These are phyloP conservation scores for Oscheius onirici DNA, from an alignment of 2,888 invertebrate genomes.

Conservation along the genomic window DNA sequence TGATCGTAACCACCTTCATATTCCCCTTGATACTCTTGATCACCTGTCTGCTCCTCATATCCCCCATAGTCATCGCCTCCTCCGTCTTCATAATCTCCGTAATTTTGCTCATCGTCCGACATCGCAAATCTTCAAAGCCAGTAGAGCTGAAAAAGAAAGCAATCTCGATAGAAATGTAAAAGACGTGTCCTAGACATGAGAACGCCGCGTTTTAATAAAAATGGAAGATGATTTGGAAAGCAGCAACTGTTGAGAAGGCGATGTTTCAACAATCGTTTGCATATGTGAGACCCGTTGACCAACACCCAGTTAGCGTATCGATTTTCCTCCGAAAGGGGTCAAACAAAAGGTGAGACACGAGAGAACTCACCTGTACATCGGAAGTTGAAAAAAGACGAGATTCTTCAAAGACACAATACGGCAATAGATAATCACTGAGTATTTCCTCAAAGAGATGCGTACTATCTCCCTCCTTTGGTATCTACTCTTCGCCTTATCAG, in stretches of 20 bases:
- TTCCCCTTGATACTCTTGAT: conserved; percentile 49
- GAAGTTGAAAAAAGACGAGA: no score
- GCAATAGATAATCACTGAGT: no score
- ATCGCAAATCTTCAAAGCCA: background rate
- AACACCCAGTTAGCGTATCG: no score
- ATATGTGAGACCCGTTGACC: background rate
- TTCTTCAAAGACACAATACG: background rate
- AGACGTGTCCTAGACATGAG: background rate
- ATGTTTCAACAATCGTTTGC: background rate
- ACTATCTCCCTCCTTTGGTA: background rate
- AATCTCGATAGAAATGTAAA: background rate
- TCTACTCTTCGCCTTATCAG: conserved; percentile 12
- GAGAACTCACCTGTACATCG: no score
- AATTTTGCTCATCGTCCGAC: conserved; percentile 35
- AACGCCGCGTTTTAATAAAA: background rate
- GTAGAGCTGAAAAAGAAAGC: background rate
- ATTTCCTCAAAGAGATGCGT: no score
- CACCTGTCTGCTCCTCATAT: background rate
- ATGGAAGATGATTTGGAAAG: background rate
- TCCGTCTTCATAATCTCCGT: conserved; percentile 31
- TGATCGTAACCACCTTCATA: background rate
- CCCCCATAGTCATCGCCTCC: conserved; percentile 2
- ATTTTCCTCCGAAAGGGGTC: no score
- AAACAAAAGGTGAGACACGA: no score
- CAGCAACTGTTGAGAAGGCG: background rate